Evolutionary conservation across 2,888 invertebrate species (phyloP), one percentile per base, ranked within the genome.

Genomic region (Orchesella flavescens): DNA sequence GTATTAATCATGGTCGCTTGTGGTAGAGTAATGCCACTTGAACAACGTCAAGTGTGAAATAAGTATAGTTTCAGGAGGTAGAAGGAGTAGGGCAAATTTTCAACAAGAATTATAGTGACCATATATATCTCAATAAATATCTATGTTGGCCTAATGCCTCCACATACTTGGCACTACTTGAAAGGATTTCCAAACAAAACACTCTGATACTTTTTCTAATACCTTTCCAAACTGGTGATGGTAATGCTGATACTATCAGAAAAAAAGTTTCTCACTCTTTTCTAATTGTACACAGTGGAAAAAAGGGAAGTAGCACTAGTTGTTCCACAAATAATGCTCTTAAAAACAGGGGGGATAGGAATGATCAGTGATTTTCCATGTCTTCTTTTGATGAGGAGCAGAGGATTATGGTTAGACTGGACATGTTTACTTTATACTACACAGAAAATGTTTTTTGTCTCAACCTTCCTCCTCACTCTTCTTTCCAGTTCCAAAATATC

Each of bases 311-410:
- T 34, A n/a, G n/a, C n/a, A n/a, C n/a, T n/a, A n/a, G 34, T 34
- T 34, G 34, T 34, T 34, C 7, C 34, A 7, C 34, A n/a, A n/a
- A n/a, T 34, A 34, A 55, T 71, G 71, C 15, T 2, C 17, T 53
- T 3, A 10, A n/a, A 53, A 53, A n/a, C 2, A 5, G 17, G 17
- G 53, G n/a, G 3, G 13, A 49, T 13, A 53, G n/a, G 24, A 17
- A 34, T 71, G 57, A 71, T 55, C 71, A 71, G 55, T 71, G 55
- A 71, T 72, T 72, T 72, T 72, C 57, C 19, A 59, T 57, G 57
- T 72, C 59, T 59, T 21, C 43, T 12, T 72, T 72, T 72, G 72
- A 59, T 72, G 72, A 72, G 57, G 44, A 72, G 34, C 43, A 7
- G 59, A 72, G 57, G 57, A 71, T 71, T 57, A 61, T 17, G 10